These are phyloP conservation scores for Dipodomys ordii DNA, from an alignment of 2,113 vertebrate species.

Conservation along the genomic window DNA sequence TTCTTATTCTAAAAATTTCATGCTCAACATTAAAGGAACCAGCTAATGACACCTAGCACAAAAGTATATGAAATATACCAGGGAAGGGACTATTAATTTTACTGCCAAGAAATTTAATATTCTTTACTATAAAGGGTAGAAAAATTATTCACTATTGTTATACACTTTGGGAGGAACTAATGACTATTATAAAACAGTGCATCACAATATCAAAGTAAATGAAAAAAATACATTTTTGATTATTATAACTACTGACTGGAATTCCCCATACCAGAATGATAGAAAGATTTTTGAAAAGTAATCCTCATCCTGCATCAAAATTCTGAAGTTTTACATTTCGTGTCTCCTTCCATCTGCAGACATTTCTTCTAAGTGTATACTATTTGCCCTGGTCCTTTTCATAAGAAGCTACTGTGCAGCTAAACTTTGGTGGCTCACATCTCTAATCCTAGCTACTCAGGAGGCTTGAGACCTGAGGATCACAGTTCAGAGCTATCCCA, in stretches of 20 bases:
- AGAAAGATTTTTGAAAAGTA: not conserved
- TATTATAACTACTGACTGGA: not conserved
- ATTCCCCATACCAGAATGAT: not conserved
- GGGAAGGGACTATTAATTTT: not conserved
- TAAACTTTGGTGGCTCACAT: no score
- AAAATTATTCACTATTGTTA: not conserved
- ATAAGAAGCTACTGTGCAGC: not conserved
- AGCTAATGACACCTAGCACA: not conserved
- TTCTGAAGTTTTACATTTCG: not conserved
- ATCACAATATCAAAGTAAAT: not conserved
- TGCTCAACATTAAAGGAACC: not conserved
- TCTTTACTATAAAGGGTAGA: not conserved
- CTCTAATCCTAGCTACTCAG: no score
- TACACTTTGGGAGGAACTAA: not conserved
- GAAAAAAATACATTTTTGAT: not conserved
- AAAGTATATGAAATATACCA: not conserved
- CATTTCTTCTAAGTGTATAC: not conserved
- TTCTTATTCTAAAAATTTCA: not conserved
- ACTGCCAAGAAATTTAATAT: not conserved
- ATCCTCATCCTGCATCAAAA: not conserved
- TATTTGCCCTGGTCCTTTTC: not conserved
- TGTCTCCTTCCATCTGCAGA: not conserved
- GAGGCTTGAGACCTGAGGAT: no score
- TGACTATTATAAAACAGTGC: not conserved
- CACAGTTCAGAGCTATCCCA: no score